These are phyloP conservation scores for Otis tarda DNA, from an alignment of 2,113 vertebrate genomes.

Conservation along the genomic window DNA sequence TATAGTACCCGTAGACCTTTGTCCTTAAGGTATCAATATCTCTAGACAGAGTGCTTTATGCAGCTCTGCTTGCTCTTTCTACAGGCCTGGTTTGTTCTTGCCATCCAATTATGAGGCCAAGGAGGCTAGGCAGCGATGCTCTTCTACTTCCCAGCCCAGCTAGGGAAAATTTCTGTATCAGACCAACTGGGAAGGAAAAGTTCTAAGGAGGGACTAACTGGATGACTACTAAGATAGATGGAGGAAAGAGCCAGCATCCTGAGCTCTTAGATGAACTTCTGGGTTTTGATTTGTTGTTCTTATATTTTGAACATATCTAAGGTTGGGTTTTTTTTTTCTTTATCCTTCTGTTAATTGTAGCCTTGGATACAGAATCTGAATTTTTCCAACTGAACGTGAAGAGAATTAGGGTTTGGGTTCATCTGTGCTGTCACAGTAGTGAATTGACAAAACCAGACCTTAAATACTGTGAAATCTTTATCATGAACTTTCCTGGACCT, in stretches of 20 bases:
- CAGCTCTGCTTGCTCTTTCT: background rate
- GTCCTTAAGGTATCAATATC: too few relatives aligned
- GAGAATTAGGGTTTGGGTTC: background rate
- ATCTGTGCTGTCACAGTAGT: background rate
- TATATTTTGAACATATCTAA: accelerated
- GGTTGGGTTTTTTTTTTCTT: background rate
- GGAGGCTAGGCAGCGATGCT: background rate
- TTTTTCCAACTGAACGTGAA: background rate
- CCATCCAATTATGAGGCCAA: background rate
- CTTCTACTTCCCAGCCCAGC: background rate
- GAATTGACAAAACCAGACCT: background rate
- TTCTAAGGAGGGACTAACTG: background rate
- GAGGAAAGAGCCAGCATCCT: background rate
- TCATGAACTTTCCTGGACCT: background rate
- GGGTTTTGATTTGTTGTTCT: background rate
- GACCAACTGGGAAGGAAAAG: background rate
- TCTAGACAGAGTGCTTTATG: background rate
- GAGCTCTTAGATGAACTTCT: background rate
- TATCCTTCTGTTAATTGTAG: background rate
- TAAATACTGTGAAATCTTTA: background rate
- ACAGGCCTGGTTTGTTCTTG: background rate
- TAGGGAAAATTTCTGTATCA: background rate
- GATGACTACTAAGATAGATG: background rate
- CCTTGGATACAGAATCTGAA: background rate
- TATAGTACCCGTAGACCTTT: background rate